Evolutionary conservation across 2,113 vertebrate species (phyloP).

Genomic region (Hippocampus abdominalis): DNA sequence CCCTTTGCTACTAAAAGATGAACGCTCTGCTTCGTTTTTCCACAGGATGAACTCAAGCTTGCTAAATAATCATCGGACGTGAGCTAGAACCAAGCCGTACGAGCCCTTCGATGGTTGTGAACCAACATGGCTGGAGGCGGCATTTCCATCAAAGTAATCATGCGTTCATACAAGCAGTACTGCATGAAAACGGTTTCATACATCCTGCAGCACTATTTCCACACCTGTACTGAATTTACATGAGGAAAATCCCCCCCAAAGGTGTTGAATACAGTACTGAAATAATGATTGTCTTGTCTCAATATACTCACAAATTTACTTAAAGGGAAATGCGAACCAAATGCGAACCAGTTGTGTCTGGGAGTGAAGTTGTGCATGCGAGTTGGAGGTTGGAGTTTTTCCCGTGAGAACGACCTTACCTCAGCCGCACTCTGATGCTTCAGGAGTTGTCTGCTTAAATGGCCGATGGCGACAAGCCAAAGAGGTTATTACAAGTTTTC

Average conservation of each 20-base stretch:
- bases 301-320: neutral
- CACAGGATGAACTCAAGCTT: neutral
- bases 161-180: neutral
- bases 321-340: too few species aligned
- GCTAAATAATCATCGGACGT: neutral
- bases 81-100: neutral
- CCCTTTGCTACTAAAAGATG: neutral
- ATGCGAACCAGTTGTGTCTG: neutral
- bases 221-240: too few species aligned
- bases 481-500: conserved; percentile 50
- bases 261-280: too few species aligned
- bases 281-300: neutral
- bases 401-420: conserved; percentile 33
- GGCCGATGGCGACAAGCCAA: conserved; percentile 49
- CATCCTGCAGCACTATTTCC: too few species aligned
- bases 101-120: neutral
- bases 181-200: neutral
- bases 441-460: conserved; percentile 54
- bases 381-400: conserved; percentile 5
- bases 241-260: too few species aligned
- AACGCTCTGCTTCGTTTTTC: neutral
- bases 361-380: conserved; percentile 11
- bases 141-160: neutral
- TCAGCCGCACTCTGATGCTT: conserved; percentile 36
- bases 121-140: neutral